A percentile compares a stretch with the other conserved stretches of the same genome.
These are phyloP conservation scores for Diogma glabrata DNA, from an alignment of 2,888 invertebrate genomes.

Conservation along the genomic window DNA sequence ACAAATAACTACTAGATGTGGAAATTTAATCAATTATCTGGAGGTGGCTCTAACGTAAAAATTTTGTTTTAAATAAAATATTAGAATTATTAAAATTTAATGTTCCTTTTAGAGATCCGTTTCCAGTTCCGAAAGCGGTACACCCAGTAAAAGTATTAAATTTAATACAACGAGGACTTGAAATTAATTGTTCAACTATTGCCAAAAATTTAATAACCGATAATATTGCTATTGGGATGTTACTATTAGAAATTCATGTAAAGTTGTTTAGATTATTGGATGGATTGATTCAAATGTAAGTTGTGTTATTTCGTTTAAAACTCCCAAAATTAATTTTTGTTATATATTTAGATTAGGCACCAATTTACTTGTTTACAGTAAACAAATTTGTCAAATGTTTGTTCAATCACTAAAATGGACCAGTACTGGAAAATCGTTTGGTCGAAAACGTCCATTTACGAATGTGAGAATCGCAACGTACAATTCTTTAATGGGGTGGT, in stretches of 20 bases:
- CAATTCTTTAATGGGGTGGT: conserved; percentile 23
- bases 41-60: conserved; percentile 15
- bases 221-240: conserved; percentile 24
- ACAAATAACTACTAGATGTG: conserved; percentile 23
- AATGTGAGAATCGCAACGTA: conserved; percentile 24
- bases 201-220: conserved; percentile 25
- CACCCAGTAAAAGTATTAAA: conserved; percentile 25
- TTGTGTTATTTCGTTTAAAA: not conserved
- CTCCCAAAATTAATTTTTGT: too few species aligned
- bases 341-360: not conserved
- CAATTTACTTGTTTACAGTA: conserved; percentile 24
- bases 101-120: conserved; percentile 24
- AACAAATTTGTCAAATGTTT: conserved; percentile 22
- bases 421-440: conserved; percentile 20
- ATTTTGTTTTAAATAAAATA: not conserved
- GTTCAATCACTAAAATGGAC: conserved; percentile 27
- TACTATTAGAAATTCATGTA: conserved; percentile 25
- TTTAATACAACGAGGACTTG: conserved; percentile 25
- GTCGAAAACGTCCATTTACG: conserved; percentile 23
- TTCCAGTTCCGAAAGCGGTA: conserved; percentile 26
- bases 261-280: conserved; percentile 24
- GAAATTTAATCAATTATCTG: conserved; percentile 23
- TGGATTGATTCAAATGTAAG: conserved; percentile 24
- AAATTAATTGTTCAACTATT: conserved; percentile 23
- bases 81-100: not conserved